These are phyloP conservation scores for Laupala kohalensis DNA, from an alignment of 1,140 invertebrate species.

Conservation along the genomic window DNA sequence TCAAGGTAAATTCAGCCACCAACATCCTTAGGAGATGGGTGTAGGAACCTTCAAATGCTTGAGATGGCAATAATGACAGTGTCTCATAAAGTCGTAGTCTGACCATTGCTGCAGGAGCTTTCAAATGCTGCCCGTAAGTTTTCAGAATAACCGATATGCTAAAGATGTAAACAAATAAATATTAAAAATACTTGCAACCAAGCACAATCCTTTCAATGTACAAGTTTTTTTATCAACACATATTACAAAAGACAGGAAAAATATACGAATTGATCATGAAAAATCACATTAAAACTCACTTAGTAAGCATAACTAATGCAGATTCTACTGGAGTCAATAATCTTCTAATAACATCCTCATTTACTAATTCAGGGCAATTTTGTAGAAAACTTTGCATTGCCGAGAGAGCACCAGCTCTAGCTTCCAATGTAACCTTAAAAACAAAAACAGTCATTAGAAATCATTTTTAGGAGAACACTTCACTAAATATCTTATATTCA, in stretches of 20 bases:
- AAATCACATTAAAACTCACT: slow-evolving; percentile 63
- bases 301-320: slow-evolving; percentile 83
- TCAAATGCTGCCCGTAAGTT: slow-evolving; percentile 83
- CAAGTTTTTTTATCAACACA: too few species aligned
- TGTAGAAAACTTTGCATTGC: slow-evolving; percentile 87
- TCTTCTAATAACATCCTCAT: slow-evolving; percentile 78
- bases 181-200: too few species aligned
- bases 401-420: slow-evolving; percentile 86
- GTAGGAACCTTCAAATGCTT: slow-evolving; percentile 72
- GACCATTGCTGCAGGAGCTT: slow-evolving; percentile 85
- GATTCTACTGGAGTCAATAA: slow-evolving; percentile 85
- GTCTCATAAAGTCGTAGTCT: slow-evolving; percentile 84
- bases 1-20: slow-evolving; percentile 87
- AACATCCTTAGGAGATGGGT: slow-evolving; percentile 79
- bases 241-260: too few species aligned
- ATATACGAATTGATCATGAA: too few species aligned
- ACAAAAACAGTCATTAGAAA: neutral
- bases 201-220: too few species aligned
- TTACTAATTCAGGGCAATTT: slow-evolving; percentile 80
- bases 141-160: slow-evolving; percentile 77
- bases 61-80: slow-evolving; percentile 65
- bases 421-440: slow-evolving; percentile 74
- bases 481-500: too few species aligned
- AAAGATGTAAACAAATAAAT: too few species aligned
- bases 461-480: too few species aligned